Conservation (phyloP, 2,113 vertebrate species). For the Tragelaphus buxtoni region DNA sequence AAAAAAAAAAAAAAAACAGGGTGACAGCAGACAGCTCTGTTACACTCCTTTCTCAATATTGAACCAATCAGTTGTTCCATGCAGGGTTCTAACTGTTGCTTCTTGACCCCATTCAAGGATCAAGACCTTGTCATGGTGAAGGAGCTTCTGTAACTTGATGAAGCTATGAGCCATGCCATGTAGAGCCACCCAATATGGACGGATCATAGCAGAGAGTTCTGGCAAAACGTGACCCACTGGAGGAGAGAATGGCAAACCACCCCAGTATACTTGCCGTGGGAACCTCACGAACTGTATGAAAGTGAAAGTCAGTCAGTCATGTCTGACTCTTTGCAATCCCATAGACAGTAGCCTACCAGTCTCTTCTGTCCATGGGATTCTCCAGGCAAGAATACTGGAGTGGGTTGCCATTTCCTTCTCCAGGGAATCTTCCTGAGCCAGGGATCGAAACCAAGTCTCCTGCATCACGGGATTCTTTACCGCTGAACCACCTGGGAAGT, state of each 20-base stretch:
- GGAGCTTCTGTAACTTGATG: neutral
- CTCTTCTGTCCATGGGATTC: neutral
- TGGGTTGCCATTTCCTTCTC: neutral
- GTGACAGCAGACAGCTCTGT: neutral
- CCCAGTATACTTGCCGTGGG: neutral
- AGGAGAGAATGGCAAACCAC: neutral
- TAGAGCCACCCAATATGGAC: neutral
- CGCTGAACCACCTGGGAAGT: neutral
- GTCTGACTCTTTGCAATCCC: neutral
- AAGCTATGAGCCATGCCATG: neutral
- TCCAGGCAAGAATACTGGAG: neutral
- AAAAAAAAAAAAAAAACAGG: neutral
- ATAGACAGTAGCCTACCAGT: neutral
- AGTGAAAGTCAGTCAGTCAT: neutral
- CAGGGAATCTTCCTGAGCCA: neutral
- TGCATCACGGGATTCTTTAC: accelerated
- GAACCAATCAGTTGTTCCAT: neutral
- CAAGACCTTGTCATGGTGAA: neutral
- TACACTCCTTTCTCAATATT: neutral
- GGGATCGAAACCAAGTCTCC: neutral
- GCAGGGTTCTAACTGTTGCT: neutral
- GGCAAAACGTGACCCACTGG: neutral
- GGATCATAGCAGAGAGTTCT: accelerated
- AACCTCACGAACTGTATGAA: neutral
- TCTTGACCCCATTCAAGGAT: neutral